These are phyloP conservation scores for Cottoperca gobio DNA, from an alignment of 2,797 vertebrate genomes.

Conservation along the genomic window DNA sequence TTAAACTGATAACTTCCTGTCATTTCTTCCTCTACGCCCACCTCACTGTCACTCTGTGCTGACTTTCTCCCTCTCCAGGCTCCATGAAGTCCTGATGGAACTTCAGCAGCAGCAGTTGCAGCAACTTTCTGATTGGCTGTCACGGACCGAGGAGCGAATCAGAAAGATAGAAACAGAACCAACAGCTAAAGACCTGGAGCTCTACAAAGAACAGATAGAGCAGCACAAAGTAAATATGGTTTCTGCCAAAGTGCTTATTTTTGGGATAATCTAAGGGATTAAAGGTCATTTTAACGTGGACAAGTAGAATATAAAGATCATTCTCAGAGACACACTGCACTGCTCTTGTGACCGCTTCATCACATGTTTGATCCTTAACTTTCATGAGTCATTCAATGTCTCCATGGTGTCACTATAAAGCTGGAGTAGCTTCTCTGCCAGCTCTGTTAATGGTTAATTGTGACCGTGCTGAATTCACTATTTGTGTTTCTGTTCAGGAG, in stretches of 20 bases:
- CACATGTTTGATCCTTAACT: slow-evolving; percentile 5
- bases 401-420: slow-evolving; percentile 1
- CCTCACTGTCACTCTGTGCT: background rate
- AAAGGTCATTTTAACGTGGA: background rate
- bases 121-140: slow-evolving; percentile 96
- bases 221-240: slow-evolving; percentile 91
- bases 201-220: slow-evolving; percentile 89
- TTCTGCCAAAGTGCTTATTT: background rate
- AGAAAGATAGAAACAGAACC: slow-evolving; percentile 89
- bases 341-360: slow-evolving; percentile 14
- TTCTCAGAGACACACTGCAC: background rate
- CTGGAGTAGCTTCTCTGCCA: background rate
- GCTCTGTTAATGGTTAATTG: slow-evolving; percentile 53
- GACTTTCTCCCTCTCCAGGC: slow-evolving; percentile 74
- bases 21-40: background rate
- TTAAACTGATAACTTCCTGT: background rate
- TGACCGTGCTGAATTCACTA: slow-evolving; percentile 12
- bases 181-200: slow-evolving; percentile 82
- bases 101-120: slow-evolving; percentile 95
- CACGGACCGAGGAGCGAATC: slow-evolving; percentile 92
- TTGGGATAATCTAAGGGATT: too few species aligned
- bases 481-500: slow-evolving; percentile 77
- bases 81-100: slow-evolving; percentile 97
- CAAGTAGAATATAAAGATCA: background rate
- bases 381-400: slow-evolving; percentile 7